Percentiles rank a stretch among this genome's conserved stretches.
Conservation (phyloP, 1,140 invertebrate species). For the Solenopsis invicta region DNA sequence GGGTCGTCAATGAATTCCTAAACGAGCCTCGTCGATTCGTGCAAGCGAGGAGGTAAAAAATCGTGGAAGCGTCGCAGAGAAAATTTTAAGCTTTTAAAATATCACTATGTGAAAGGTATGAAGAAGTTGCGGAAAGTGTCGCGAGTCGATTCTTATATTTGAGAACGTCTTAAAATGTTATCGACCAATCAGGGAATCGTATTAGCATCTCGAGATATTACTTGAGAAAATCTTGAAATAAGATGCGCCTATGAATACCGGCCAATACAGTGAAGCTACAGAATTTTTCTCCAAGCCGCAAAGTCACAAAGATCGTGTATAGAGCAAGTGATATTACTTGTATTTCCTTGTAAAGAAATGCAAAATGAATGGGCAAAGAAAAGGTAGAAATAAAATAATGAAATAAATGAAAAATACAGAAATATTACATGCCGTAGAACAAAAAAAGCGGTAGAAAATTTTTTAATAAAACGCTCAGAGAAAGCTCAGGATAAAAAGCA, state of each 20-base stretch:
- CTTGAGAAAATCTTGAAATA: no score
- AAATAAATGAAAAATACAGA: slow-evolving; percentile 36
- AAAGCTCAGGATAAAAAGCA: neutral
- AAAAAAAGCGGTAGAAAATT: neutral
- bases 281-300: neutral
- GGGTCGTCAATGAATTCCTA: slow-evolving; percentile 51
- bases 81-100: neutral
- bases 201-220: no score
- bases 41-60: slow-evolving; percentile 30
- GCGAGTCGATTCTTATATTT: no score
- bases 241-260: no score
- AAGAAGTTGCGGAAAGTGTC: neutral
- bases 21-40: slow-evolving; percentile 53
- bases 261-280: neutral
- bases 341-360: neutral
- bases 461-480: slow-evolving; percentile 24
- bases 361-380: neutral
- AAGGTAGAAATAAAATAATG: slow-evolving; percentile 15
- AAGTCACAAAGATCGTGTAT: no score
- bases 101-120: neutral
- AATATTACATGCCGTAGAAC: neutral
- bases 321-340: no score
- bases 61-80: neutral
- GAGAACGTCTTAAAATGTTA: no score
- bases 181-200: no score